phyloP scores from a whole-genome alignment of 2,888 invertebrate genomes.

The Ferdinandea cuprea region DNA sequence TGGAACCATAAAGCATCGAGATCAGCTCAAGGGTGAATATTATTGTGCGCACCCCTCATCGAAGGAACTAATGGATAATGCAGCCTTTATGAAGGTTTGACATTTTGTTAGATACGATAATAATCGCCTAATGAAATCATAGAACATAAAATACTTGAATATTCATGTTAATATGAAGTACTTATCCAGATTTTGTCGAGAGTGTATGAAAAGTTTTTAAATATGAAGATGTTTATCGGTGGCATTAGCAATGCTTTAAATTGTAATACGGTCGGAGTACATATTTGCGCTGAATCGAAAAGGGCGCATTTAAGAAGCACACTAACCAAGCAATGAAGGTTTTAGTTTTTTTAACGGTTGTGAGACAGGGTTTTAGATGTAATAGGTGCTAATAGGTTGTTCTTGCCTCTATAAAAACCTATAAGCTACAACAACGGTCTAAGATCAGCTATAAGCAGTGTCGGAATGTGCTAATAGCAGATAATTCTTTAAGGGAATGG shows the following conservation, averaged over 20 bases:
- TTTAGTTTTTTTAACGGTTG: no score
- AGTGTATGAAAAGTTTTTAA: conserved; percentile 7
- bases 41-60: conserved; percentile 9
- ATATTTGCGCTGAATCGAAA: no score
- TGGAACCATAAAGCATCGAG: conserved; percentile 31
- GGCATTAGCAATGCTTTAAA: neutral
- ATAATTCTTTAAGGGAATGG: no score
- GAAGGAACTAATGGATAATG: conserved; percentile 65
- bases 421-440: no score
- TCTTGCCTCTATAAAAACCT: no score
- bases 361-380: no score
- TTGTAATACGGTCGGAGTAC: neutral
- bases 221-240: neutral
- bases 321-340: no score
- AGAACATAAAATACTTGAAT: conserved; percentile 40
- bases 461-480: no score
- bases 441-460: no score
- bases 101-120: conserved; percentile 38
- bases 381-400: no score
- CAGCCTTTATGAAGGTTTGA: conserved; percentile 51
- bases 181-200: neutral
- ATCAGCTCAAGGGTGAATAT: conserved; percentile 28
- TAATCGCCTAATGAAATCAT: conserved; percentile 41
- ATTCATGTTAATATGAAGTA: conserved; percentile 12
- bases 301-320: no score